Base-by-base conservation (phyloP, 2,113 vertebrate genomes). In the Coregonus clupeaformis region DNA sequence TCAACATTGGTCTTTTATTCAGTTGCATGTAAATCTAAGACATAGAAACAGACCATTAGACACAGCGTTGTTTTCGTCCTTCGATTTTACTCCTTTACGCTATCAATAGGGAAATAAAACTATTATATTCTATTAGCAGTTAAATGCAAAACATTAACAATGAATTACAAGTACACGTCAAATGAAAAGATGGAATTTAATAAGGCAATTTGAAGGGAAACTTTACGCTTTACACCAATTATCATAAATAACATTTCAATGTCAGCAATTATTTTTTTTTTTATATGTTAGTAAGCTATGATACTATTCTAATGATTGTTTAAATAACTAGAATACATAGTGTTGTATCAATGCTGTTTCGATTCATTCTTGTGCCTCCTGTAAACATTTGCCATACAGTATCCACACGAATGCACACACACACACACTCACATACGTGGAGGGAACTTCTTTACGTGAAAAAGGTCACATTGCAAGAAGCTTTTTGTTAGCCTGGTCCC, bases 201-300 rank as follows among this genome's bases (percentile, higher is more conserved):
- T 92, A 92, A 93, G 92, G 91, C 91, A 86, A 87, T 89, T 86
- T 80, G 77, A 89, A 89, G 84, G 86, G 88, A 88, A 82, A 87
- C 36, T 80, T 85, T 85, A 92, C 90, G 76, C n/a, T n/a, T n/a
- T n/a, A n/a, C n/a, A 36, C 79, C 49, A 84, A 84, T 92, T 89
- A 91, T 78, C 75, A 78, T 90, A 91, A 89, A 91, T 90, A 89
- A 92, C 81, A 79, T 88, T 86, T 86, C 78, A 82, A 89, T 88
- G 84, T 86, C 80, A 85, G 84, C 16, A 14, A 55, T 55, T 4
- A 91, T 85, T 68, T 86, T 78, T 68, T 74, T 52, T 88, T 89
- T 85, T 89, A 90, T 89, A 90, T 84, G 83, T 79, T 30, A 74
- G 91, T 92, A 92, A 88, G 74, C 90, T 90, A 92, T 89, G 13